Base-by-base conservation (phyloP, 2,797 vertebrate genomes). In the Sphaeramia orbicularis region DNA sequence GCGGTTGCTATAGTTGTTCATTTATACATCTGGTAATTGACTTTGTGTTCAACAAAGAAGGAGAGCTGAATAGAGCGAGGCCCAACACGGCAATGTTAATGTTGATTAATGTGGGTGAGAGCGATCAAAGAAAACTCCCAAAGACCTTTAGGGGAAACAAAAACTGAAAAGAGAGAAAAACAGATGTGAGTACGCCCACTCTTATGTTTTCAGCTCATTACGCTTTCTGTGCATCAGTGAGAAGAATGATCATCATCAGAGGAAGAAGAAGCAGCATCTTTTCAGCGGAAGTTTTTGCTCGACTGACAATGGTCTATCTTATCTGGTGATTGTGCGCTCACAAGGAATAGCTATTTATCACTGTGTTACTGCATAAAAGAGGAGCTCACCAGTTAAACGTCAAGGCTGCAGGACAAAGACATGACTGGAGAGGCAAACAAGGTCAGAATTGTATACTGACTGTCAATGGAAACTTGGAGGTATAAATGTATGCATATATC, bases 71-170 rank as follows among this genome's bases (percentile, higher is more conserved):
- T 24, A 49, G 67, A 72, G 47, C 51, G 36, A 40, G 48, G 65
- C 55, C 70, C 53, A 61, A 60, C 70, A 47, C 65, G 24, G 60
- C 49, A 50, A 41, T 44, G 64, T 60, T 89, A 84, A 88, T 87
- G 71, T 70, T 86, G 82, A 90, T 88, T 85, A 87, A 86, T 80
- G 81, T 81, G 63, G 61, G 68, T 52, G 57, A 71, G 54, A 2
- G 49, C 71, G 78, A 88, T 89, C 71, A 87, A 83, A 88, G 80
- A 63, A 58, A 56, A 52, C 64, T 69, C 57, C 24, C 41, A 13
- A 38, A 76, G 74, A 80, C 74, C 82, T 88, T 84, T 61, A 64
- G 72, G 78, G 53, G 43, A 55, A 78, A 67, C 37, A 52, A 66
- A 69, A 73, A 55, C 38, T 44, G 48, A 75, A 76, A 76, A 75